Base-by-base conservation (phyloP, 2,888 invertebrate species). In the Aporophyla nigra region DNA sequence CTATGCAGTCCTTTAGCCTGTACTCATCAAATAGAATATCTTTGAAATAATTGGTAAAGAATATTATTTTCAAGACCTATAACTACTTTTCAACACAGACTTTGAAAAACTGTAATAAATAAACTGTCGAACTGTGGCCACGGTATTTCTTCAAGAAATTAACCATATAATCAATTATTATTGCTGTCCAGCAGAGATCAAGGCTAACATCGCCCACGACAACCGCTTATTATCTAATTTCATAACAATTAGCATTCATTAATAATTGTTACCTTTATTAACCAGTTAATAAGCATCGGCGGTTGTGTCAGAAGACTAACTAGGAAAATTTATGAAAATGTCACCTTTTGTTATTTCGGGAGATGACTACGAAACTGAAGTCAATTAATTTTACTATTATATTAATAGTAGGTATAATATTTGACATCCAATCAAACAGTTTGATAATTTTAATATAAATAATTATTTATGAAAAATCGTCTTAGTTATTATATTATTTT, bases 341-440 rank as follows among this genome's bases (percentile, higher is more conserved):
- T n/a, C n/a, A 70, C 16, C 27, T 40, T 51, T 74, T 56, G 54
- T 33, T 63, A 40, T 66, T n/a, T n/a, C 24, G 27, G 16, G 40
- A 21, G 6, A 21, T 27, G 40, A 43, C 40, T 46, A 46, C 16
- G 24, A 33, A 51, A 21, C 21, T 43, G 27, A 12, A n/a, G 43
- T 33, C 19, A 53, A 49, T 70, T 9, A 24, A 54, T 40, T 49
- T 46, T n/a, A n/a, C n/a, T n/a, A n/a, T n/a, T n/a, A n/a, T n/a
- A n/a, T n/a, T n/a, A n/a, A n/a, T n/a, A n/a, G n/a, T n/a, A n/a
- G n/a, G n/a, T n/a, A n/a, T n/a, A n/a, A n/a, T n/a, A n/a, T n/a
- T 97, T 98, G 97, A 97, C 94, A 97, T 98, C 97, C 97, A 98
- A 97, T 97, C 97, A 97, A 97, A 97, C 97, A 93, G 97, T 96